Conservation (phyloP, 2,113 vertebrate species). For the Pimephales promelas region DNA sequence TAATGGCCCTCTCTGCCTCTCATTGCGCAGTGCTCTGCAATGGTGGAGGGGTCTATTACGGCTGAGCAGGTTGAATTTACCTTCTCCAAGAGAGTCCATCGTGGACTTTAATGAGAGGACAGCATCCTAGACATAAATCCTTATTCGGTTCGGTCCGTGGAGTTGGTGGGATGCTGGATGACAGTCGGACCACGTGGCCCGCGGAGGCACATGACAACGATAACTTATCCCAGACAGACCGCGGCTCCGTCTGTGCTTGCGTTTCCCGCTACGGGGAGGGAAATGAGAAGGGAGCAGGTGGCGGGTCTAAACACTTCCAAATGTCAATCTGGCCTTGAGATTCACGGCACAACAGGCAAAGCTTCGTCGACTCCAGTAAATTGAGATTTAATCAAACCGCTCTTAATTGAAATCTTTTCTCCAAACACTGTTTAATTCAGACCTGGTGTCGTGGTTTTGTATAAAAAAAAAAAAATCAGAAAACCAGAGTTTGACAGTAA, state of each 20-base stretch:
- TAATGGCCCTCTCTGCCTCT: conserved; percentile 70
- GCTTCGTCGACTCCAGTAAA: conserved; percentile 46
- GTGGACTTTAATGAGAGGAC: conserved; percentile 64
- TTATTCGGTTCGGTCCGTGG: conserved; percentile 61
- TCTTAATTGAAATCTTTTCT: conserved; percentile 53
- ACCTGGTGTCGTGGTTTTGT: conserved; percentile 40
- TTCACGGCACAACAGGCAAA: conserved; percentile 55
- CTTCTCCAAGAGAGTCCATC: conserved; percentile 57
- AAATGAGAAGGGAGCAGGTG: conserved; percentile 68
- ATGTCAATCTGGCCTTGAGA: conserved; percentile 65
- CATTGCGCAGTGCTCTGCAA: conserved; percentile 65
- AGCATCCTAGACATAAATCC: conserved; percentile 70
- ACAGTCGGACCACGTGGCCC: conserved; percentile 35
- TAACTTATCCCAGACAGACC: conserved; percentile 60
- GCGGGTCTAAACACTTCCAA: conserved; percentile 65
- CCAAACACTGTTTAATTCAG: conserved; percentile 16
- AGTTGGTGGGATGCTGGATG: conserved; percentile 54
- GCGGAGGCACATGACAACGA: neutral
- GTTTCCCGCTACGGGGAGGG: conserved; percentile 56
- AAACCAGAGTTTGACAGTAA: neutral
- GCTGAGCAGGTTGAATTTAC: conserved; percentile 64
- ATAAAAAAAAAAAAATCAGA: neutral
- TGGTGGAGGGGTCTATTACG: conserved; percentile 67
- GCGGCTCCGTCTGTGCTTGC: conserved; percentile 56
- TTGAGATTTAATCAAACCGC: conserved; percentile 49